Evolutionary conservation across 1,140 invertebrate species (phyloP), one percentile per base, ranked within the genome.

Genomic region (Calliphora vicina): DNA sequence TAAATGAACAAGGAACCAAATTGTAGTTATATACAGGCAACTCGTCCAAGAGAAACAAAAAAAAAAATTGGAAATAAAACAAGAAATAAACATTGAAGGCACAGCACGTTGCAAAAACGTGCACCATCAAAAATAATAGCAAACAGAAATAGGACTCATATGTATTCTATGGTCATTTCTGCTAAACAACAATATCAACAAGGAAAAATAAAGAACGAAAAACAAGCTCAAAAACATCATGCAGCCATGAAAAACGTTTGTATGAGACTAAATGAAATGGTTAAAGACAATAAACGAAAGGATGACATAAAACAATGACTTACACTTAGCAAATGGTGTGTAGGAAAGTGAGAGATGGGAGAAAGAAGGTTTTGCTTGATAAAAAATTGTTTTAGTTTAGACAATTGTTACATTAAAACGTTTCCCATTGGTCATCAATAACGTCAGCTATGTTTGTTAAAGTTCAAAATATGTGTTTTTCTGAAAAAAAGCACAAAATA

Each of bases 101-200:
- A 10, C n/a, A 43, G 74, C 29, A 78, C 74, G 74, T 78, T 78
- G 74, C 35, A 43, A 78, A 78, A 78, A 78, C 74, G 74, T 78
- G 74, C 74, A 78, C n/a, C 74, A 78, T 78, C 74, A 45, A 78
- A 78, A 78, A 43, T 78, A 78, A 78, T 78, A 78, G 74, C 74
- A 42, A 78, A 78, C n/a, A 43, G 74, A 67, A 10, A 67, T 57
- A 57, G 73, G 74, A 20, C 74, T 78, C 74, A 78, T 78, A 45
- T 78, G 74, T 43, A 78, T 78, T n/a, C 74, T 45, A 78, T 78
- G 74, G 74, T 78, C 74, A 78, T 43, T 43, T 43, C 20, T n/a
- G n/a, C n/a, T n/a, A n/a, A n/a, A n/a, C n/a, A n/a, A n/a, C n/a
- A n/a, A n/a, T n/a, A n/a, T n/a, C n/a, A n/a, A 67, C 23, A 67